phyloP scores from a whole-genome alignment of 2,797 vertebrate genomes.

The Melanotaenia pygmaea region DNA sequence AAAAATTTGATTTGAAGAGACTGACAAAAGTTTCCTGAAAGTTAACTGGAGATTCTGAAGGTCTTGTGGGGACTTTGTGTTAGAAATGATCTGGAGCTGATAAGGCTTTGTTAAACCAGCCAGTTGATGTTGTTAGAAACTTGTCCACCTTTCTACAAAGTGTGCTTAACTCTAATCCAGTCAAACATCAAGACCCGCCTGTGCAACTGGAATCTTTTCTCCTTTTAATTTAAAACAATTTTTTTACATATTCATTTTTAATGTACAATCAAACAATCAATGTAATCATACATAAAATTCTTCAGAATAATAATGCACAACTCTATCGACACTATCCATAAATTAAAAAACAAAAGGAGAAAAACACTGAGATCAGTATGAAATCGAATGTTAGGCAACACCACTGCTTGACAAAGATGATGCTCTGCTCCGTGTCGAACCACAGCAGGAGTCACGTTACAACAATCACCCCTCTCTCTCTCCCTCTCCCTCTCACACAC shows the following conservation, averaged over 20 bases:
- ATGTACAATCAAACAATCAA: constrained; percentile 91
- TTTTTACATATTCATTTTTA: constrained; percentile 77
- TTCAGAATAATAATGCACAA: constrained; percentile 79
- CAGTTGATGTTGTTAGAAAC: background rate
- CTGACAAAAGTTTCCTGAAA: background rate
- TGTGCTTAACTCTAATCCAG: background rate
- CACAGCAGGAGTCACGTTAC: constrained; percentile 73
- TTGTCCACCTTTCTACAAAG: background rate
- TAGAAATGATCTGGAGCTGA: too few species aligned
- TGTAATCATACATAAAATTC: constrained; percentile 85
- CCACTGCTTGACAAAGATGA: constrained; percentile 85
- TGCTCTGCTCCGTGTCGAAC: constrained; percentile 82
- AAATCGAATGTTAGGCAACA: constrained; percentile 88
- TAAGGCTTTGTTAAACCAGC: background rate
- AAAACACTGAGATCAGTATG: constrained; percentile 87
- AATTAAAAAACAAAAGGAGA: constrained; percentile 74
- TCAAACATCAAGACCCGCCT: background rate
- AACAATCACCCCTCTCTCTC: constrained; percentile 10
- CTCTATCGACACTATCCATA: constrained; percentile 88
- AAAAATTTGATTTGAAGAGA: too few species aligned
- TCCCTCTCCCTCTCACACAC: constrained; percentile 30
- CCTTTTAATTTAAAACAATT: constrained; percentile 82
- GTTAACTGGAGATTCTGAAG: background rate
- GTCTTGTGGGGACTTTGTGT: too few species aligned
- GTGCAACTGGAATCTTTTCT: constrained; percentile 54